Base-by-base conservation (phyloP, 2,113 vertebrate genomes). In the Periophthalmus modestus region DNA sequence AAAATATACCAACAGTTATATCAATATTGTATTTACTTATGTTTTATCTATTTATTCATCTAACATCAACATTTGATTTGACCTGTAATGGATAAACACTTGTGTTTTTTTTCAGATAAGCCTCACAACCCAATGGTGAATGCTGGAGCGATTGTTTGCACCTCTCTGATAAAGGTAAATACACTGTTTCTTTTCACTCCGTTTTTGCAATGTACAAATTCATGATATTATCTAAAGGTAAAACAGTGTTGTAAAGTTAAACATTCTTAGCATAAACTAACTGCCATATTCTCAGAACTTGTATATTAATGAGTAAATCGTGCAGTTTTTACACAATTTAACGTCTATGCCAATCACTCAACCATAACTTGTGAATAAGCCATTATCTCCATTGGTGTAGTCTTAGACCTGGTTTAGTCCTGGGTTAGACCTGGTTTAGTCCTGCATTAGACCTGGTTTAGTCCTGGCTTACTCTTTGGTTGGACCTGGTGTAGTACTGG, bases 41-140 rank as follows among this genome's bases (percentile, higher is more conserved):
- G 13, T 62, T 67, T 0, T 36, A 5, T 7, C 4, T 81, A 63
- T 84, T 77, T 82, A 33, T 58, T 75, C 2, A 61, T 65, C 81
- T 1, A 81, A 58, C 74, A 78, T 50, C 9, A 68, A 46, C 59
- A 33, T 81, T 77, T 74, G 68, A 69, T 77, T 54, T 36, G 28
- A 21, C 36, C 0, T 43, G 13, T 7, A 16, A 0, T 21, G 18
- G 57, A 61, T 18, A 6, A 18, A 6, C 48, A 66, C 65, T 81
- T 24, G 39, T 74, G 39, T 74, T 86, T 18, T 58, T 90, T 92
- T 90, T 52, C 94, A 99, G 97, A 99, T 91, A 97, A 94, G 81
- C 97, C 97, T 73, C 97, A 99, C 88, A 99, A 99, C 88, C 97
- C 98, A 77, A 99, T 99, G 98, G 97, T 99, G 92, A 99, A 99